Conservation (phyloP, 2,113 vertebrate genomes). For the Lycocorax pyrrhopterus region DNA sequence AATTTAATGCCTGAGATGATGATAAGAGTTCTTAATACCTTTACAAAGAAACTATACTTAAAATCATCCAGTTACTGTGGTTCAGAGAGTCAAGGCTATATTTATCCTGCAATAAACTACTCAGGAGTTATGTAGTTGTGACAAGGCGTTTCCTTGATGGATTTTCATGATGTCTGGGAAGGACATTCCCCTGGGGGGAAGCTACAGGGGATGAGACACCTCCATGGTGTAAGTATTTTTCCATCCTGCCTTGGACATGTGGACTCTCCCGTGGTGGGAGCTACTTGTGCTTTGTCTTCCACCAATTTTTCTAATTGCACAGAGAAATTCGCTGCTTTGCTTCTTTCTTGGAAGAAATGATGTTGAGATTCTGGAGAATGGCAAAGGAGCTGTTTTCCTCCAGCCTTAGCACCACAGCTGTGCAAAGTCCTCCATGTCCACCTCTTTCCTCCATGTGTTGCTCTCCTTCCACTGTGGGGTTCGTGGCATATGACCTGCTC, state of each 20-base stretch:
- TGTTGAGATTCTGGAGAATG: not conserved
- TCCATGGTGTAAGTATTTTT: not conserved
- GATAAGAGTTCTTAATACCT: not conserved
- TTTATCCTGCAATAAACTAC: not conserved
- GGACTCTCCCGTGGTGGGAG: fast-evolving
- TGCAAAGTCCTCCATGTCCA: not conserved
- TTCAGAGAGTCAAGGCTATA: not conserved
- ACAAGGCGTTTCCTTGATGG: not conserved
- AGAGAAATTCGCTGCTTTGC: not conserved
- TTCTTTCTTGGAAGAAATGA: not conserved
- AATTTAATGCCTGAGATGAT: not conserved
- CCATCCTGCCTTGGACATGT: not conserved
- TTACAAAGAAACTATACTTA: not conserved
- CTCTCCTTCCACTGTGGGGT: not conserved
- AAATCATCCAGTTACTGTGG: not conserved
- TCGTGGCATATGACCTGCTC: fast-evolving
- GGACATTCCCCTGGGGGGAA: not conserved
- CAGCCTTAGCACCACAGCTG: not conserved
- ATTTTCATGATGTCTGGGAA: not conserved
- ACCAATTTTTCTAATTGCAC: not conserved
- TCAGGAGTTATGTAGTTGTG: fast-evolving
- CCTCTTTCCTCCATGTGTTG: not conserved
- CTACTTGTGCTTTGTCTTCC: not conserved
- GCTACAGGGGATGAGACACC: not conserved
- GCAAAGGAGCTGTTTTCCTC: not conserved